A percentile compares a stretch with the other conserved stretches of the same genome.
Evolutionary conservation across 2,113 vertebrate genomes (phyloP).

Genomic region (Triplophysa siluroides): DNA sequence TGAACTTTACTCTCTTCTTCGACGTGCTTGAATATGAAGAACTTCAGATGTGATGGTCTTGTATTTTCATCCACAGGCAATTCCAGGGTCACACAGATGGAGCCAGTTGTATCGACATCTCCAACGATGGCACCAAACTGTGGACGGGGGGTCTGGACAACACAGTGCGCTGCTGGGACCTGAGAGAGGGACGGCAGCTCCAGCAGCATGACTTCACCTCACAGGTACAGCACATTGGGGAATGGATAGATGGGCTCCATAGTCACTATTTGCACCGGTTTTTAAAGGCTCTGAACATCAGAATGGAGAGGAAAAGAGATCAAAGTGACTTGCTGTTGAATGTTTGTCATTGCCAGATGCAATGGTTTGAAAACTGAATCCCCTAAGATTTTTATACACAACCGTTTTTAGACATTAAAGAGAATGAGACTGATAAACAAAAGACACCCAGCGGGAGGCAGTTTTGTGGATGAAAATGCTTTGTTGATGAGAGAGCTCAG

Average conservation of each 20-base stretch:
- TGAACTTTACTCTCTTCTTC: not conserved
- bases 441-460: too few species aligned
- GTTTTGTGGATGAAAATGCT: too few species aligned
- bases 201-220: slow-evolving; percentile 99
- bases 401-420: not conserved
- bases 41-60: not conserved
- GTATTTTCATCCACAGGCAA: slow-evolving; percentile 77
- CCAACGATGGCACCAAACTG: slow-evolving; percentile 98
- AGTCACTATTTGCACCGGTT: too few species aligned
- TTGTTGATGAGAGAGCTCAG: too few species aligned
- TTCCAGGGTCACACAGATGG: slow-evolving; percentile 99
- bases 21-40: slow-evolving; percentile 36
- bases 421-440: too few species aligned
- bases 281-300: not conserved
- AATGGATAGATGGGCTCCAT: too few species aligned
- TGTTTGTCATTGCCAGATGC: not conserved
- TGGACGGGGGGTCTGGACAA: slow-evolving; percentile 99
- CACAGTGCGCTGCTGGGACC: slow-evolving; percentile 97
- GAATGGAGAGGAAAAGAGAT: not conserved
- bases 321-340: not conserved
- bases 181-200: slow-evolving; percentile 95
- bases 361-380: not conserved
- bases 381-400: not conserved
- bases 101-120: slow-evolving; percentile 99
- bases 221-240: slow-evolving; percentile 75